A percentile compares a stretch with the other conserved stretches of the same genome.
phyloP scores from a whole-genome alignment of 35 echinoderm and acorn worm species.

The Apostichopus californicus region DNA sequence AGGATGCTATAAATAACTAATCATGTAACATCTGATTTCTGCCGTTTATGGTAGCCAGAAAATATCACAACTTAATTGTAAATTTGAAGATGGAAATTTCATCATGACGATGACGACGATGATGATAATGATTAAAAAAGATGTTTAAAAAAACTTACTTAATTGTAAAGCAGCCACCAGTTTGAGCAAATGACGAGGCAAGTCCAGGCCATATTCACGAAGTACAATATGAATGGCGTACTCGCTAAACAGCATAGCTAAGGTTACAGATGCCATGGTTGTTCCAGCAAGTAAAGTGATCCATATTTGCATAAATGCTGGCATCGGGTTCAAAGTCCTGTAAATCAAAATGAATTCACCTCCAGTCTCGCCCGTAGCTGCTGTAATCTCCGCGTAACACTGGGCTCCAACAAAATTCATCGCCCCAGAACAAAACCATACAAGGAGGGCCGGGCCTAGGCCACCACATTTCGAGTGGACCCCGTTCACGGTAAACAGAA shows the following conservation, averaged over 20 bases:
- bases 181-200: slow-evolving; percentile 28
- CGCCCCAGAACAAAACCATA: slow-evolving; percentile 69
- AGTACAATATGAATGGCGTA: slow-evolving; percentile 36
- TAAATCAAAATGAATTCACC: slow-evolving; percentile 79
- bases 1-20: no score
- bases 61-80: no score
- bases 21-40: no score
- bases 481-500: slow-evolving; percentile 43
- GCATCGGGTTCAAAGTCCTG: slow-evolving; percentile 61
- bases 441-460: slow-evolving; percentile 61
- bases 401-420: slow-evolving; percentile 77
- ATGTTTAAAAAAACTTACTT: slow-evolving; percentile 54
- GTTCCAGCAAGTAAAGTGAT: slow-evolving; percentile 61
- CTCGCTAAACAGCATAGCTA: slow-evolving; percentile 49
- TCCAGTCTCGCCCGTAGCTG: slow-evolving; percentile 52
- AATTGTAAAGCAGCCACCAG: slow-evolving; percentile 68
- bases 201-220: slow-evolving; percentile 30
- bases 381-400: slow-evolving; percentile 80
- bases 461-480: slow-evolving; percentile 63
- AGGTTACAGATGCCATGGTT: slow-evolving; percentile 48
- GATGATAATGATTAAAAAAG: no score
- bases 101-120: no score
- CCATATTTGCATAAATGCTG: slow-evolving; percentile 87
- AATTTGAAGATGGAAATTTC: no score
- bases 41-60: no score